Percentiles rank a stretch among this genome's conserved stretches.
Evolutionary conservation across 2,888 invertebrate genomes (phyloP).

Genomic region (Zygothrica quintamaculata): DNA sequence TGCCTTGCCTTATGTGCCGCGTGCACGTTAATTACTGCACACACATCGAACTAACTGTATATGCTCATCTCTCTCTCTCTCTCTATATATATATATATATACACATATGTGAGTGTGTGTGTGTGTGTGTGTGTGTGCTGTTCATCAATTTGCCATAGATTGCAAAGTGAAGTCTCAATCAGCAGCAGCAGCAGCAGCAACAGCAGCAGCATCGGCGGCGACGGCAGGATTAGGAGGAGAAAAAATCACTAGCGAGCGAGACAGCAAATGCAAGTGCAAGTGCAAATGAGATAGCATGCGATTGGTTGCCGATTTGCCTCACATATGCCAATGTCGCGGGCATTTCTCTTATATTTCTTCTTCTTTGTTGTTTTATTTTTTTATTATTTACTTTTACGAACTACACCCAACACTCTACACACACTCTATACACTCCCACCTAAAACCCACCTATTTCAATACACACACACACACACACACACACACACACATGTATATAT

Average conservation of each 20-base stretch:
- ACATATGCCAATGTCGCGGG: constrained; percentile 64
- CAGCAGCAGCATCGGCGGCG: constrained; percentile 8
- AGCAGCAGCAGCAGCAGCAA: constrained; percentile 41
- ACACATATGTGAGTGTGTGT: constrained; percentile 1
- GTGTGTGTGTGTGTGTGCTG: constrained; percentile 48
- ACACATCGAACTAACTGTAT: too few species aligned
- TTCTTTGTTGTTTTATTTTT: constrained; percentile 18
- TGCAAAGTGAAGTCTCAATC: constrained; percentile 77
- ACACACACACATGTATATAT: background rate
- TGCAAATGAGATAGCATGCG: constrained; percentile 25
- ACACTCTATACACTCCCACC: background rate
- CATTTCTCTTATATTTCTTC: constrained; percentile 52
- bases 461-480: background rate
- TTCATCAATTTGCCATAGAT: constrained; percentile 78
- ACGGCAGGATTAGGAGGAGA: constrained; percentile 2
- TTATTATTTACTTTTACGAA: constrained; percentile 25
- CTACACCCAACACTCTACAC: constrained; percentile 25
- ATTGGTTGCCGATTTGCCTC: constrained; percentile 56
- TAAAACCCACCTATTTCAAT: background rate
- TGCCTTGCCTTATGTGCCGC: constrained; percentile 61
- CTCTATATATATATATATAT: constrained; percentile 10
- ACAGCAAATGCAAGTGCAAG: constrained; percentile 9
- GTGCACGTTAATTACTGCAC: constrained; percentile 78
- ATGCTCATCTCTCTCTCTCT: constrained; percentile 13
- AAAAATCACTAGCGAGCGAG: constrained; percentile 16